Conservation (phyloP, 2,888 invertebrate genomes). For the Andricus quercusramuli region DNA sequence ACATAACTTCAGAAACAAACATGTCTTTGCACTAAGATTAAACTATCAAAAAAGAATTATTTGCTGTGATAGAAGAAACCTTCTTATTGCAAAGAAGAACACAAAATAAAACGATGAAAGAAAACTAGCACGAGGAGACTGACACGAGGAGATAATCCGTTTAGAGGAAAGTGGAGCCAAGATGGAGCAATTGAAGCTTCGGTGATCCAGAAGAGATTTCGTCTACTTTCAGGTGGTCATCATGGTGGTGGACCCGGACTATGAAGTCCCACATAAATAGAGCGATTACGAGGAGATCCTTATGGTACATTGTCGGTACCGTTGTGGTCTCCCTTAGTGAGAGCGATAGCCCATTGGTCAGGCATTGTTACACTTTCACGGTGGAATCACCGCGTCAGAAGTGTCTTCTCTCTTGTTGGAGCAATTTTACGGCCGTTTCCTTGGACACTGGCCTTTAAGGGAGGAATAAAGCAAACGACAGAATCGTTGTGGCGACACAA, state of each 20-base stretch:
- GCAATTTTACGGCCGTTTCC: conserved; percentile 45
- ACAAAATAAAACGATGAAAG: neutral
- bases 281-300: conserved; percentile 47
- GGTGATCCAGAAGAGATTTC: conserved; percentile 2
- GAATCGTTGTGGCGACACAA: conserved; percentile 52
- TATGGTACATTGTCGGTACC: conserved; percentile 37
- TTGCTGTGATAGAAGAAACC: too few relatives aligned
- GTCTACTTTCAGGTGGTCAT: conserved; percentile 23
- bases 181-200: neutral
- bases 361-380: conserved; percentile 48
- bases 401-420: conserved; percentile 19
- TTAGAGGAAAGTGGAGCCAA: conserved; percentile 22
- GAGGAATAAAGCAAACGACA: conserved; percentile 51
- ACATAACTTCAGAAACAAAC: too few relatives aligned
- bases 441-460: conserved; percentile 44
- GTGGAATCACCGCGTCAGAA: conserved; percentile 44
- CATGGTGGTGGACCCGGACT: conserved; percentile 6
- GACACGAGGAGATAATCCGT: conserved; percentile 7
- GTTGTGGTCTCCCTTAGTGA: conserved; percentile 29
- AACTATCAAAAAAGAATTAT: too few relatives aligned
- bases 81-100: neutral
- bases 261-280: conserved; percentile 44
- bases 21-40: too few relatives aligned
- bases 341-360: conserved; percentile 26
- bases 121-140: neutral